A percentile compares a stretch with the other conserved stretches of the same genome.
phyloP scores from a whole-genome alignment of 1,140 invertebrate species.

The Micrasema minimum region DNA sequence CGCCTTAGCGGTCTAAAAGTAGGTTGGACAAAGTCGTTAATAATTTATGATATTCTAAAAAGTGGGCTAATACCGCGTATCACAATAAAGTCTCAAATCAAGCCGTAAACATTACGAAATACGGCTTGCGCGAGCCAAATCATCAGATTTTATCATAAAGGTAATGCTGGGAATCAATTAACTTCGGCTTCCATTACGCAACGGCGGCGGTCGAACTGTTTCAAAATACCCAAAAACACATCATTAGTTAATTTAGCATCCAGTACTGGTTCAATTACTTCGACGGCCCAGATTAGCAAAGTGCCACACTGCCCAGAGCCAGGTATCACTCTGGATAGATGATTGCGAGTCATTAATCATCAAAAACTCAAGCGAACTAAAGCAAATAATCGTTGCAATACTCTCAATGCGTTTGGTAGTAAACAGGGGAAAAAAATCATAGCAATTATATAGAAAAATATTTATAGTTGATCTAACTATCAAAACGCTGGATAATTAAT shows the following conservation, averaged over 20 bases:
- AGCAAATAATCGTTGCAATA: too few species aligned
- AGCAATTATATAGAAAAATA: too few species aligned
- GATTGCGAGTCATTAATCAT: too few species aligned
- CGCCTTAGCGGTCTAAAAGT: not conserved
- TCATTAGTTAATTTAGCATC: conserved; percentile 1
- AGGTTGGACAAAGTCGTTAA: conserved; percentile 20
- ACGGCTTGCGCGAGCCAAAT: conserved; percentile 21
- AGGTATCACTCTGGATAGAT: too few species aligned
- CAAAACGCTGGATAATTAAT: too few species aligned
- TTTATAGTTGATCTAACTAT: too few species aligned
- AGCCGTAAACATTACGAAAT: conserved; percentile 15
- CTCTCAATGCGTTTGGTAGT: too few species aligned
- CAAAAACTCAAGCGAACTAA: too few species aligned
- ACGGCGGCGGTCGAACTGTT: conserved; percentile 14
- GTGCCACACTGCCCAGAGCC: too few species aligned
- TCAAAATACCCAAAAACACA: conserved; percentile 10
- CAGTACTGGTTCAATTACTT: not conserved
- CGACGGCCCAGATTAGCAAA: too few species aligned
- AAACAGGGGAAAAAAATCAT: too few species aligned
- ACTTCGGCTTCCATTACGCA: conserved; percentile 23
- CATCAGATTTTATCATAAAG: conserved; percentile 28
- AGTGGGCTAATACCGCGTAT: conserved; percentile 31
- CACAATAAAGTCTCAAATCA: conserved; percentile 20
- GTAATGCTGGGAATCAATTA: conserved; percentile 29
- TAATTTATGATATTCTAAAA: conserved; percentile 24